A percentile compares a stretch with the other conserved stretches of the same genome.
Conservation (phyloP, 37 sponge, comb jelly and placozoan species). For the Aplysina aerophoba region DNA sequence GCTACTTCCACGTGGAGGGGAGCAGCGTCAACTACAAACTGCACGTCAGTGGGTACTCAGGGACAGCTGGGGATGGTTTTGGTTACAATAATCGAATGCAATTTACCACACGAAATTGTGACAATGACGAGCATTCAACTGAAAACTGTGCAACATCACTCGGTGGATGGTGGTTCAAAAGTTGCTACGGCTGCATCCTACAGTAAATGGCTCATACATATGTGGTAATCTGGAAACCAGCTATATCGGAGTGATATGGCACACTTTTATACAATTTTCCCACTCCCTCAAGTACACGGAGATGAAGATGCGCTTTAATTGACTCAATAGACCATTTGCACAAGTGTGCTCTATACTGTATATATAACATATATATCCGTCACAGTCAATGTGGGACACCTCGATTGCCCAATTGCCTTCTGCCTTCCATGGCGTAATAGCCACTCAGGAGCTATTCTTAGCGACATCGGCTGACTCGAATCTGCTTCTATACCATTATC, state of each 20-base stretch:
- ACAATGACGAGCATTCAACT: too few species aligned
- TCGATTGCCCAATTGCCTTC: too few species aligned
- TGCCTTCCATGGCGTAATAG: too few species aligned
- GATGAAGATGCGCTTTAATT: constrained; percentile 18
- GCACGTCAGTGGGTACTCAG: too few species aligned
- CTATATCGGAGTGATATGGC: neutral
- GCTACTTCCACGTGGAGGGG: too few species aligned
- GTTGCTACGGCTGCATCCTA: neutral
- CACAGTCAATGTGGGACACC: too few species aligned
- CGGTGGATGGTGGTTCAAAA: constrained; percentile 23
- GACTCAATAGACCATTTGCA: neutral
- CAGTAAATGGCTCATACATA: constrained; percentile 14
- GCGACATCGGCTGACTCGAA: too few species aligned
- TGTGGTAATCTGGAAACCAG: neutral
- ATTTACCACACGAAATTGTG: too few species aligned
- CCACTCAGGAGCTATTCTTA: too few species aligned
- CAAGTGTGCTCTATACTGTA: too few species aligned
- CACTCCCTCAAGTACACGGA: constrained; percentile 23
- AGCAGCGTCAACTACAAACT: neutral
- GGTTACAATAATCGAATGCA: neutral
- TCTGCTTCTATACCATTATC: too few species aligned
- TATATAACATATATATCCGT: too few species aligned
- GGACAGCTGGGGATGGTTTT: neutral
- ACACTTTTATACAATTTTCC: neutral
- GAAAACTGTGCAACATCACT: constrained; percentile 17